Evolutionary conservation across 2,113 vertebrate species (phyloP), one percentile per base, ranked within the genome.

Genomic region (Nothocercus julius): DNA sequence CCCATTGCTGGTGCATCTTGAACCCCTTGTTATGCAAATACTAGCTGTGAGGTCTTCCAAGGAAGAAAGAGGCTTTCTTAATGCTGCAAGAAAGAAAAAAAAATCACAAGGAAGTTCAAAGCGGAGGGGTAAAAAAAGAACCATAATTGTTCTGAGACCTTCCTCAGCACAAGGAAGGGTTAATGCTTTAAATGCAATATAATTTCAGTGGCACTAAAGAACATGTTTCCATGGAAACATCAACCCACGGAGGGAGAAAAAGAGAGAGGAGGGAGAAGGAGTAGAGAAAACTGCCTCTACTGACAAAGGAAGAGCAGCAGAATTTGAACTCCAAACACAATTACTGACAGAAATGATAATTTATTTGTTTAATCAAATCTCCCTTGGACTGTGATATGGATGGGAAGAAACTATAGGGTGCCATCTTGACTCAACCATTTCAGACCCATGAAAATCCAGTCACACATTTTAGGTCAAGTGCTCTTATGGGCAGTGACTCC

Each of bases 141-240:
- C 10, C 0, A 21, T 90, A 68, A 58, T 66, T 90, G 49, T 94
- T 96, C 88, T 67, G 78, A 91, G 44, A 95, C 54, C 68, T 94
- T 75, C 51, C 58, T 89, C 81, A 90, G 76, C 70, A 80, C 32
- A 91, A 78, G 68, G 89, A 97, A 95, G 96, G 89, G 97, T 98
- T 98, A 98, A 97, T 96, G 75, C 91, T 95, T 97, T 97, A 98
- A 98, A 97, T 96, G 93, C 97, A 97, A 25, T 95, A 97, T 97
- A 96, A 98, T 98, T 98, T 97, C 95, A 94, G 95, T 58, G 40
- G 94, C 94, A 92, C 96, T 97, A 96, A 98, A 97, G 97, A 97
- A 96, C 92, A 96, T 0, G 97, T 98, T 98, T 97, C 98, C 97
- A 98, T 98, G 97, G 98, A 96, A 98, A 98, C 97, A 89, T 97